These are phyloP conservation scores for Ophthalmolycus amberensis DNA, from an alignment of 2,113 vertebrate species.

Conservation along the genomic window DNA sequence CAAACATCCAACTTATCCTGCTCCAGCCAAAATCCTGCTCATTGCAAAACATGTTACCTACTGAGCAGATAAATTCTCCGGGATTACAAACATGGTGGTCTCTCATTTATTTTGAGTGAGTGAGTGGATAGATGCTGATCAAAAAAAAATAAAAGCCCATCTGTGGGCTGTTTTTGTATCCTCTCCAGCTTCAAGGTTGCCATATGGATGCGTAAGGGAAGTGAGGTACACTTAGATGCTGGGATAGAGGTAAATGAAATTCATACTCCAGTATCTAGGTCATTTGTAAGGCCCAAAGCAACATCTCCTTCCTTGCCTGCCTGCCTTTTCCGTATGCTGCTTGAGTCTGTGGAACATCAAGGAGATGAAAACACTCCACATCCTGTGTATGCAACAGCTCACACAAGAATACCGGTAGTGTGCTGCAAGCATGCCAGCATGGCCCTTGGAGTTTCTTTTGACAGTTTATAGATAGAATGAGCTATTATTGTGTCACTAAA, in stretches of 20 bases:
- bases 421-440: slow-evolving; percentile 55
- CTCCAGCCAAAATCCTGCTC: slow-evolving; percentile 58
- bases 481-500: slow-evolving; percentile 51
- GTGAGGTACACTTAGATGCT: slow-evolving; percentile 69
- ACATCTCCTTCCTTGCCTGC: slow-evolving; percentile 73
- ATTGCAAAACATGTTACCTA: slow-evolving; percentile 65
- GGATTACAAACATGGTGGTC: slow-evolving; percentile 60
- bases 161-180: slow-evolving; percentile 73
- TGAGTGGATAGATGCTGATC: slow-evolving; percentile 54
- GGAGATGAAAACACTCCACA: slow-evolving; percentile 78
- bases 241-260: slow-evolving; percentile 78
- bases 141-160: slow-evolving; percentile 41
- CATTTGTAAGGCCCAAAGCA: slow-evolving; percentile 81
- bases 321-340: slow-evolving; percentile 74
- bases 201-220: slow-evolving; percentile 67
- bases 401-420: slow-evolving; percentile 40
- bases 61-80: slow-evolving; percentile 54
- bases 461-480: slow-evolving; percentile 57
- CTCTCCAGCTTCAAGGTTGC: slow-evolving; percentile 47
- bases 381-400: slow-evolving; percentile 74
- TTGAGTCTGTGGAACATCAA: slow-evolving; percentile 79
- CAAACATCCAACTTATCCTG: slow-evolving; percentile 70
- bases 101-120: slow-evolving; percentile 31
- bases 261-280: slow-evolving; percentile 79
- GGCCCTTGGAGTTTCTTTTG: slow-evolving; percentile 60